Evolutionary conservation across 1,140 invertebrate species (phyloP), one percentile per base, ranked within the genome.

Genomic region (Arion vulgaris): DNA sequence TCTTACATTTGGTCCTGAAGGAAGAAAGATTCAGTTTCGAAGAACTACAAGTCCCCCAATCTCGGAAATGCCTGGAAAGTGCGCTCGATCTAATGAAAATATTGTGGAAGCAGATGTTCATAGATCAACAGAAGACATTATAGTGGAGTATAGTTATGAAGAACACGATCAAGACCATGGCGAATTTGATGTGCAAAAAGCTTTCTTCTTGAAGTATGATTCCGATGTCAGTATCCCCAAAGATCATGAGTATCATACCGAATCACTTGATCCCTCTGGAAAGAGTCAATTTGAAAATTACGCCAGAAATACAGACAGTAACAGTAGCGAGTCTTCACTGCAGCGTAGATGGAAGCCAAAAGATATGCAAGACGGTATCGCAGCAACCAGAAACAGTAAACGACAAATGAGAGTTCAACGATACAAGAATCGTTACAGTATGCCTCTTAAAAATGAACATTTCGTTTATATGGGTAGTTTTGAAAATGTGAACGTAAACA

Each of bases 381-480:
- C 5, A 45, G 45, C 9, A 4, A 5, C 5, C 17, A 39, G 34
- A 45, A 45, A 38, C 1, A 34, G 15, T 4, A n/a, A 45, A 45
- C 38, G 38, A 15, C 17, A 45, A 11, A 26, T 23, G 5, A 17
- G 38, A n/a, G 23, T 1, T 11, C 0, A 39, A 41, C 39, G 34
- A 38, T 34, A 11, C 9, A 41, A 41, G 39, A 73, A 73, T n/a
- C 74, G 76, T 0, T 78, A 78, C 57, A 78, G 76, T 36, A 68
- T 66, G 4, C 76, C 76, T 1, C 32, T 36, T 39, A 78, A 78
- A 36, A 78, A 78, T 39, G 76, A 78, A 11, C 53, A 78, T 13
- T 78, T 38, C 19, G 76, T 78, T 0, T 78, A 78, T 57, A 78
- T 78, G 76, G 76, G 76, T 19, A 78, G 76, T 45, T 66, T 62